Base-by-base conservation (phyloP, 2,113 vertebrate species). In the Seriola quinqueradiata region DNA sequence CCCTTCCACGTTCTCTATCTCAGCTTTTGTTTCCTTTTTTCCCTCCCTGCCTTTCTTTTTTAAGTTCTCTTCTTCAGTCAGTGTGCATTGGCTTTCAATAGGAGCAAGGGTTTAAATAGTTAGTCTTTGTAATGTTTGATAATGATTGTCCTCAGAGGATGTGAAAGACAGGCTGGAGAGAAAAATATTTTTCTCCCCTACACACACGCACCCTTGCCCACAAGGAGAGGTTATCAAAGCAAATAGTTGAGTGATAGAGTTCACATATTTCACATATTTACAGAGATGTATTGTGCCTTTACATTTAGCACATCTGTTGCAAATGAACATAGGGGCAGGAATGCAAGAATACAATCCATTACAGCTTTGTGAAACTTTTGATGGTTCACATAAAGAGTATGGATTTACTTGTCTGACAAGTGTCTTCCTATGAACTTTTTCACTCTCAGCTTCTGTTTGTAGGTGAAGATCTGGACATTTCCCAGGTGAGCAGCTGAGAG, bases 31-130 rank as follows among this genome's bases (percentile, higher is more conserved):
- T 80, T 89, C 72, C 84, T 57, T 65, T 79, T 71, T 70, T 75
- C 23, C 60, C 65, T 79, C 50, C 69, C 65, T 78, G 75, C 81
- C 70, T 81, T 82, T 84, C 58, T 80, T 80, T 85, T 68, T 82
- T 71, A 60, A 81, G 73, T 79, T 71, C 82, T 77, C 82, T 75
- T 87, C 90, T 82, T 83, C 68, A 80, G 75, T 84, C 38, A 0
- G 71, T 87, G 57, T 85, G 84, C 78, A 79, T 82, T 70, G 85
- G 78, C 66, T 89, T 85, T 92, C 90, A 93, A 86, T 77, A 46
- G 81, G 73, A 92, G 92, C 92, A 93, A 87, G 91, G 85, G 83
- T 93, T 93, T 93, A 94, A 93, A 94, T 94, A 90, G 90, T 92
- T 82, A 7, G 69, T 89, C 79, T 90, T 93, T 94, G 93, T 92